Percentiles rank a stretch among this genome's conserved stretches.
Conservation (phyloP, 2,113 vertebrate species). For the Lamprologus callipterus region DNA sequence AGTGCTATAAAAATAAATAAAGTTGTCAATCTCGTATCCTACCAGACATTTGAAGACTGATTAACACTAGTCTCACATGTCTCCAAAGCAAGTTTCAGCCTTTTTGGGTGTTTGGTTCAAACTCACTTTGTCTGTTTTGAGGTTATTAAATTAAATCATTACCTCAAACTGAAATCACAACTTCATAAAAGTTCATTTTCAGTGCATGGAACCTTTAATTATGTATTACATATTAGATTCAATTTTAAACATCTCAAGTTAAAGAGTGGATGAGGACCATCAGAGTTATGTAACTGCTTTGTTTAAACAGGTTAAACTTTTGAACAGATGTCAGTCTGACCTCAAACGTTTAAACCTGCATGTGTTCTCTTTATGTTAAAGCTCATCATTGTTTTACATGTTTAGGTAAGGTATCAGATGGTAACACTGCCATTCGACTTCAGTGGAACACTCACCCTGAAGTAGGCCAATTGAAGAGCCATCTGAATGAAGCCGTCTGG, state of each 20-base stretch:
- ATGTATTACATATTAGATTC: not conserved
- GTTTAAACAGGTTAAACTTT: not conserved
- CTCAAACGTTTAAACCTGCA: not conserved
- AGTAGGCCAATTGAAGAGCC: constrained; percentile 89
- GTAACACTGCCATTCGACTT: not conserved
- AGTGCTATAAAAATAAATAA: not conserved
- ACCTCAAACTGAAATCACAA: not conserved
- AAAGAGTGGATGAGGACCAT: not conserved
- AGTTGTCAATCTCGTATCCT: not conserved
- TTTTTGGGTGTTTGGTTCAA: not conserved
- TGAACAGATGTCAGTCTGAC: not conserved
- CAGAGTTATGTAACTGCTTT: not conserved
- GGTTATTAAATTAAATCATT: not conserved
- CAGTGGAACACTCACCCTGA: constrained; percentile 72
- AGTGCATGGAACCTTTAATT: not conserved
- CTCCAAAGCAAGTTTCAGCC: not conserved
- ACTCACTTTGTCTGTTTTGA: not conserved
- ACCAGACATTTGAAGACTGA: not conserved
- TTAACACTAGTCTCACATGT: not conserved
- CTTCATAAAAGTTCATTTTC: not conserved
- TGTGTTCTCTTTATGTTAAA: not conserved
- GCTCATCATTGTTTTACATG: not conserved
- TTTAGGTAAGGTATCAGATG: not conserved
- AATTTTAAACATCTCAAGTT: not conserved
- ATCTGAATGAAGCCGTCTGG: constrained; percentile 92